These are phyloP conservation scores for Lota lota DNA, from an alignment of 2,113 vertebrate genomes.

Conservation along the genomic window DNA sequence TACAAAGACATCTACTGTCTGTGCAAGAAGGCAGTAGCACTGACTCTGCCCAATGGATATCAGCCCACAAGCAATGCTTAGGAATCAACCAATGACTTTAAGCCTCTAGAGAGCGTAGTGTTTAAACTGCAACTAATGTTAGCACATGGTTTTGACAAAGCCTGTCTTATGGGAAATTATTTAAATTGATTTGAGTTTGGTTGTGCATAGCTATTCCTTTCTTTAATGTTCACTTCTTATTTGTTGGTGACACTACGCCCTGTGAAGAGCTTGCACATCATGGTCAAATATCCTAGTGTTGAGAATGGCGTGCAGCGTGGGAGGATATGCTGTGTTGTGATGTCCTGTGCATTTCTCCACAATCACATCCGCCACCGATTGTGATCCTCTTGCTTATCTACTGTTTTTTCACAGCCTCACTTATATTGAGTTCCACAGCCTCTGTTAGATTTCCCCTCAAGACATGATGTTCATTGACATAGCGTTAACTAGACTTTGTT, in stretches of 20 bases:
- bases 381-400: constrained; percentile 23
- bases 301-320: constrained; percentile 34
- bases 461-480: constrained; percentile 5
- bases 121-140: constrained; percentile 31
- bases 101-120: constrained; percentile 18
- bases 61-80: constrained; percentile 46
- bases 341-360: constrained; percentile 27
- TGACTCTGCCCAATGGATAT: constrained; percentile 58
- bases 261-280: neutral
- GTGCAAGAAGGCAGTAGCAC: constrained; percentile 45
- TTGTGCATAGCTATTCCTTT: no score
- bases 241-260: neutral
- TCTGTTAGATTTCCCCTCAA: constrained; percentile 2
- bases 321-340: constrained; percentile 32
- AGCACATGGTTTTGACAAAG: constrained; percentile 23
- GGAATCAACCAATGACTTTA: constrained; percentile 39
- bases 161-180: neutral
- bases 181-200: no score
- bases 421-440: constrained; percentile 9
- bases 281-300: constrained; percentile 11
- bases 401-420: neutral
- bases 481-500: no score
- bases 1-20: constrained; percentile 62
- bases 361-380: constrained; percentile 25
- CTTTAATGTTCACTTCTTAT: no score